A percentile compares a stretch with the other conserved stretches of the same genome.
These are phyloP conservation scores for Podocnemis expansa DNA, from an alignment of 2,113 vertebrate genomes.

Conservation along the genomic window DNA sequence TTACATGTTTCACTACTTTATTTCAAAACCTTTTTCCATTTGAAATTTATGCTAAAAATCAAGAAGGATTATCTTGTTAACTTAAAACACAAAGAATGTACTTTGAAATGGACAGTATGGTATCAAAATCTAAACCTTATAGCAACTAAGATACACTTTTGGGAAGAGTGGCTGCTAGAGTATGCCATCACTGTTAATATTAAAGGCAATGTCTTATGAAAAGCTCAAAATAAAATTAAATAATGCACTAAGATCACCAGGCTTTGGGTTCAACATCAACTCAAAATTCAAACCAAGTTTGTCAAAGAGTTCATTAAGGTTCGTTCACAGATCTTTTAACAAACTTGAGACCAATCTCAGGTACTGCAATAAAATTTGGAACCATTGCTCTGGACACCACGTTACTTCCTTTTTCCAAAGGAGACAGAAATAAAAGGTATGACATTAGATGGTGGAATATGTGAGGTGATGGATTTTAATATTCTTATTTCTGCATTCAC, in stretches of 20 bases:
- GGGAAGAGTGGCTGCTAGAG: neutral
- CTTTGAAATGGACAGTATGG: neutral
- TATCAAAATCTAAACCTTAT: rapidly evolving
- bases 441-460: rapidly evolving
- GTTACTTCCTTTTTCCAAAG: rapidly evolving
- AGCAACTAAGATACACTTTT: rapidly evolving
- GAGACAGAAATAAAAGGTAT: rapidly evolving
- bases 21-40: neutral
- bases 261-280: neutral
- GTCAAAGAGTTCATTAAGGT: neutral
- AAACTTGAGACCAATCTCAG: rapidly evolving
- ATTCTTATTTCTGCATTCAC: rapidly evolving
- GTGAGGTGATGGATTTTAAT: rapidly evolving
- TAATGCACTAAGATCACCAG: neutral
- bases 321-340: neutral
- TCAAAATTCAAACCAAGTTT: rapidly evolving
- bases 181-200: rapidly evolving
- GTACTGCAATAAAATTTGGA: neutral
- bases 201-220: neutral
- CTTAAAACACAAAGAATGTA: constrained; percentile 7
- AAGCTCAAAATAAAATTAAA: neutral
- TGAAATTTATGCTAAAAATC: constrained; percentile 18
- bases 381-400: neutral
- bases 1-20: constrained; percentile 12
- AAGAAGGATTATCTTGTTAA: neutral